Conservation (phyloP, 2,113 vertebrate species). For the Tautogolabrus adspersus region DNA sequence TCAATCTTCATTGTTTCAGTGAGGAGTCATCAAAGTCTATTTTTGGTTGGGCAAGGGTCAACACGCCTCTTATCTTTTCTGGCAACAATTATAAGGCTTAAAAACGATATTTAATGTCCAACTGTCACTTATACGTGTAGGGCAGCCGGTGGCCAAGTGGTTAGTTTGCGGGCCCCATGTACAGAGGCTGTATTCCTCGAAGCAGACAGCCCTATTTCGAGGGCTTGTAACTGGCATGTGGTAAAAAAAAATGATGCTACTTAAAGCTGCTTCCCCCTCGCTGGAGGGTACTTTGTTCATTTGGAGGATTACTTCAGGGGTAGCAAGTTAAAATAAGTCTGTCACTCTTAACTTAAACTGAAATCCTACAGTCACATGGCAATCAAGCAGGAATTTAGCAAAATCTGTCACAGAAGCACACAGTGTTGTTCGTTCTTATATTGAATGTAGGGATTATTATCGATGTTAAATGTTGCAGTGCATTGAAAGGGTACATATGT, state of each 20-base stretch:
- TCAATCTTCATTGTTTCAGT: neutral
- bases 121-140: neutral
- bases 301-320: neutral
- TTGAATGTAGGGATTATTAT: neutral
- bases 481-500: slow-evolving; percentile 54
- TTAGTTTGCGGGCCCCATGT: too few relatives aligned
- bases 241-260: too few relatives aligned
- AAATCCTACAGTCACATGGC: slow-evolving; percentile 1
- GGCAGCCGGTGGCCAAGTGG: too few relatives aligned
- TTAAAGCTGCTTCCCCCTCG: neutral
- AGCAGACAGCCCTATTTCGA: too few relatives aligned
- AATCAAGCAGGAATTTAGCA: neutral
- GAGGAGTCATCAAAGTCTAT: neutral
- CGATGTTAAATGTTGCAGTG: neutral
- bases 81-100: neutral
- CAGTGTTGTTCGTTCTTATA: neutral
- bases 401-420: neutral
- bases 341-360: neutral
- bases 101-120: neutral
- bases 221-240: too few relatives aligned
- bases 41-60: neutral
- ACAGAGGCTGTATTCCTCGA: too few relatives aligned
- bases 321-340: neutral
- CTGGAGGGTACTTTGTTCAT: neutral
- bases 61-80: neutral